Percentiles rank a stretch among this genome's conserved stretches.
These are phyloP conservation scores for Balanococcus diminutus DNA, from an alignment of 2,888 invertebrate genomes.

Conservation along the genomic window DNA sequence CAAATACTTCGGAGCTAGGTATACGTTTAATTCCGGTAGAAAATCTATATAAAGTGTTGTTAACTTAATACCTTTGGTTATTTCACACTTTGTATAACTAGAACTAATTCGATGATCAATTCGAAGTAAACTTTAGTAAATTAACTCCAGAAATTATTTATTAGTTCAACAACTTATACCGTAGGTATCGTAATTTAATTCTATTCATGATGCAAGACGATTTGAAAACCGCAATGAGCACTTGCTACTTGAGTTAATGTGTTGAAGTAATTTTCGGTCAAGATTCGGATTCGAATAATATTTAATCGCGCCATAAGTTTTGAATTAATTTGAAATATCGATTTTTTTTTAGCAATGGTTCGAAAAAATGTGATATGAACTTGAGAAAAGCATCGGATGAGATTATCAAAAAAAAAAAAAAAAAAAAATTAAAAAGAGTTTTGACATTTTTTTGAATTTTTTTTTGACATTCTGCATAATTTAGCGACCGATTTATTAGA, in stretches of 20 bases:
- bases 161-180: background rate
- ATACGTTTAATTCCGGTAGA: background rate
- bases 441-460: too few relatives aligned
- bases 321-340: background rate
- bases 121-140: slow-evolving; percentile 5
- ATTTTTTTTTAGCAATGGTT: too few relatives aligned
- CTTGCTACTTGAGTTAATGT: background rate
- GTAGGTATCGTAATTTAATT: background rate
- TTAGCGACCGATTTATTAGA: too few relatives aligned
- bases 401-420: too few relatives aligned
- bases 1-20: background rate
- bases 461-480: too few relatives aligned
- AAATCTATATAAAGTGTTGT: background rate
- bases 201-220: background rate
- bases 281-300: background rate
- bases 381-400: too few relatives aligned
- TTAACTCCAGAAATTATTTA: slow-evolving; percentile 1
- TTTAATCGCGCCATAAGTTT: background rate
- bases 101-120: slow-evolving; percentile 25
- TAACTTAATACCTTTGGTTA: background rate
- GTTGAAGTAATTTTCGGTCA: background rate
- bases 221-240: background rate
- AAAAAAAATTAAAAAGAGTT: too few relatives aligned
- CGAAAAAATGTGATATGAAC: too few relatives aligned
- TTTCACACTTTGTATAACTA: slow-evolving; percentile 10